Evolutionary conservation across 1,140 invertebrate genomes (phyloP), one percentile per base, ranked within the genome.

Genomic region (Nebria ingens): DNA sequence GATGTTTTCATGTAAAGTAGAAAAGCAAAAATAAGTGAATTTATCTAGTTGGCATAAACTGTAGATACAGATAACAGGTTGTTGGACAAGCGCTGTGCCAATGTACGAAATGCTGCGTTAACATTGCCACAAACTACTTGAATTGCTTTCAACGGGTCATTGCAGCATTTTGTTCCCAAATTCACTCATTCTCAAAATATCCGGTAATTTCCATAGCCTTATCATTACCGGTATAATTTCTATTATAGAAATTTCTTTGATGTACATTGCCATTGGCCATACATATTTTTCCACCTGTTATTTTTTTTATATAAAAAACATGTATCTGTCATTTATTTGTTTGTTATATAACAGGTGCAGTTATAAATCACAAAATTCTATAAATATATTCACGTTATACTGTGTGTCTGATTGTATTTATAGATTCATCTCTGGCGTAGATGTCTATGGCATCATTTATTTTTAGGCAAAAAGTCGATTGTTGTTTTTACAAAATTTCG

Each of bases 401-500:
- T 45, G 6, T 45, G 15, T 45, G 6, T 45, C 6, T 45, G 17
- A 17, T 45, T 45, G 3, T 45, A 45, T 45, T 45, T 45, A 45
- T 45, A 45, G 40, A 29, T 45, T 45, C 40, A 45, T 45, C 25
- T 29, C 15, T 45, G 40, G 40, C 40, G 17, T 45, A 45, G 40
- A 45, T 45, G 40, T 45, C 40, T 45, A 17, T 45, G 15, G 6
- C 15, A 45, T 45, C 17, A 45, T 45, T 15, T 55, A 1, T 50
- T 21, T 23, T 29, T 55, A 42, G n/a, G n/a, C 21, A 25, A 19
- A 64, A 60, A n/a, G 17, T 56, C 40, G 22, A 53, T 12, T 50
- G 4, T 23, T 50, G 25, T 34, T 34, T 34, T 34, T 9, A 34
- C 25, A 6, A n/a, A n/a, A 34, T 34, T 9, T 34, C n/a, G 25